Conservation (phyloP, 2,113 vertebrate genomes). For the Limanda limanda region DNA sequence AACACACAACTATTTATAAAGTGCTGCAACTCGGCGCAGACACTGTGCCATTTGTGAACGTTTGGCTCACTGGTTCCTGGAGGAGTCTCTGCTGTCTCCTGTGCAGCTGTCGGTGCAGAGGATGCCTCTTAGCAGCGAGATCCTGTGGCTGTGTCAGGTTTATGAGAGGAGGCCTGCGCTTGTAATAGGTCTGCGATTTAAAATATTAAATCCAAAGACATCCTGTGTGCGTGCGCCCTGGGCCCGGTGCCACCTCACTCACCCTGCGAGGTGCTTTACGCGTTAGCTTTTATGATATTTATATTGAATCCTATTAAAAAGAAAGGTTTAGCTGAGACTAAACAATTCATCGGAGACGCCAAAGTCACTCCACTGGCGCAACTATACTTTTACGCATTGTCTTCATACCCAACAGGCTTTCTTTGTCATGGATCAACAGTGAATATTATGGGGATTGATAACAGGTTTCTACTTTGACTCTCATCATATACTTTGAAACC, state of each 20-base stretch:
- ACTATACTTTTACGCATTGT: neutral
- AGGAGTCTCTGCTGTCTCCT: slow-evolving; percentile 69
- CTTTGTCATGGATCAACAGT: slow-evolving; percentile 1
- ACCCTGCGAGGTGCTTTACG: neutral
- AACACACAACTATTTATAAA: slow-evolving; percentile 84
- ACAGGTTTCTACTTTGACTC: neutral
- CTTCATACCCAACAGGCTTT: neutral
- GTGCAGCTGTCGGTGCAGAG: slow-evolving; percentile 79
- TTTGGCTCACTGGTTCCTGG: slow-evolving; percentile 61
- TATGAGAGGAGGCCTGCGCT: slow-evolving; percentile 33
- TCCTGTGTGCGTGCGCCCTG: slow-evolving; percentile 14
- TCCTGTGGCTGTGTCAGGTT: slow-evolving; percentile 27
- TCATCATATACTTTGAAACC: neutral
- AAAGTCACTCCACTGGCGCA: too few species aligned
- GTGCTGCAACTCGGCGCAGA: slow-evolving; percentile 48
- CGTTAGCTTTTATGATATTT: neutral
- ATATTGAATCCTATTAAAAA: slow-evolving; percentile 3
- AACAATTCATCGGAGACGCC: too few species aligned
- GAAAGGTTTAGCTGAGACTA: neutral
- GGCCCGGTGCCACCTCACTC: neutral
- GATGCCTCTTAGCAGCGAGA: slow-evolving; percentile 43
- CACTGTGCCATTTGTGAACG: slow-evolving; percentile 80
- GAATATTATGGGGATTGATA: neutral
- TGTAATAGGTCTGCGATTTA: slow-evolving; percentile 22
- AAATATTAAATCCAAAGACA: slow-evolving; percentile 35